Conservation (phyloP, 2,113 vertebrate genomes). For the Tauraco erythrolophus region DNA sequence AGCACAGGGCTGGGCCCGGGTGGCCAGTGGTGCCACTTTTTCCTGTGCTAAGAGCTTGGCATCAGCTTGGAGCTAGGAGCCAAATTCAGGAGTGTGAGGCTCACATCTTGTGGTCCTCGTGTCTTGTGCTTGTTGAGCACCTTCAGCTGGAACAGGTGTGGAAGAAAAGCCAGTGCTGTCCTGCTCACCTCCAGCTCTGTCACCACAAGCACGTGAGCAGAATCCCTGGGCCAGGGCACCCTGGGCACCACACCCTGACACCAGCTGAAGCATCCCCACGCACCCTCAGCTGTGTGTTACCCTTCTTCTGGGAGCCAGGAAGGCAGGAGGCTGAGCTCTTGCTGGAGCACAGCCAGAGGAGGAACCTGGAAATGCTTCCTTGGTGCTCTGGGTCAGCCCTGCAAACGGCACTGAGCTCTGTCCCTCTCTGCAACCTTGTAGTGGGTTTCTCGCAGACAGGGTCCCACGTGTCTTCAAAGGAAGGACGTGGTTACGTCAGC, state of each 20-base stretch:
- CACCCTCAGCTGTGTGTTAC: not conserved
- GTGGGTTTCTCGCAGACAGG: not conserved
- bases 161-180: not conserved
- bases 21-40: not conserved
- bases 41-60: not conserved
- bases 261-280: not conserved
- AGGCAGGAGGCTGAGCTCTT: not conserved
- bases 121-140: not conserved
- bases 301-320: not conserved
- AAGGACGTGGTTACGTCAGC: not conserved
- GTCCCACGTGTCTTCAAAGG: not conserved
- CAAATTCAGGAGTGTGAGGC: not conserved
- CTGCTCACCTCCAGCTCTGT: not conserved
- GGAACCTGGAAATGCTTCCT: not conserved
- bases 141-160: not conserved
- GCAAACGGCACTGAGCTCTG: not conserved
- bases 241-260: not conserved
- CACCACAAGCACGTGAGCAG: not conserved
- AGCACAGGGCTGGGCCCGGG: not conserved
- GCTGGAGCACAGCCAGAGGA: not conserved
- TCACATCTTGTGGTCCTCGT: not conserved
- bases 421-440: not conserved
- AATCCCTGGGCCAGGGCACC: not conserved
- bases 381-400: not conserved
- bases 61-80: not conserved